Evolutionary conservation across 2,113 vertebrate species (phyloP), one percentile per base, ranked within the genome.

Genomic region (Campylomormyrus numenius): DNA sequence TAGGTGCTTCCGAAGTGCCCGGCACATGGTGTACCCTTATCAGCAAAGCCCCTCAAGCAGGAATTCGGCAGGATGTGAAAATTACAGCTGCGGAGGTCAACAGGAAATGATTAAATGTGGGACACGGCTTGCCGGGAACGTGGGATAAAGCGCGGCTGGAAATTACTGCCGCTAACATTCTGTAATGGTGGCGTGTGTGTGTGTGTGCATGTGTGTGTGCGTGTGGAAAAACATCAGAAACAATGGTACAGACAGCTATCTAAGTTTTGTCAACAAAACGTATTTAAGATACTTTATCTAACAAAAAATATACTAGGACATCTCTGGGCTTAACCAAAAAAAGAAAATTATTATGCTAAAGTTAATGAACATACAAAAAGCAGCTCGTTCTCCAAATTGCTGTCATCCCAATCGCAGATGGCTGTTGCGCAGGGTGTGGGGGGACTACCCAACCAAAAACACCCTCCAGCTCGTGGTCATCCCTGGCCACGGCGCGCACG

Each of bases 11-110:
- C 0, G 6, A 80, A 42, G 74, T 0, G 13, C 35, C 35, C 0
- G 17, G 15, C 74, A 80, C 74, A 80, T 42, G 11, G 1, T 1
- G 74, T 80, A 42, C 74, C 4, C 13, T 50, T 50, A 50, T 24
- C 24, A 10, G 84, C 84, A 31, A 50, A n/a, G 21, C 5, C 3
- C 9, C 10, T 31, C 45, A 6, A 5, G n/a, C 74, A 42, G 35
- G 35, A 89, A 45, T 49, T n/a, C 19, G 24, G 24, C 49, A 89
- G 88, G 74, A 89, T 83, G 70, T 45, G 35, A 53, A 53, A 19
- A 80, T 27, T 74, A 10, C 88, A 88, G 62, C 45, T 31, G 88
- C 6, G 46, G n/a, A 88, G 88, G 88, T 88, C 88, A 88, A 88
- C 88, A 77, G 88, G 88, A 88, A 88, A 62, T 77, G 45, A 31